These are phyloP conservation scores for Macrophya alboannulata DNA, from an alignment of 2,888 invertebrate genomes.

Conservation along the genomic window DNA sequence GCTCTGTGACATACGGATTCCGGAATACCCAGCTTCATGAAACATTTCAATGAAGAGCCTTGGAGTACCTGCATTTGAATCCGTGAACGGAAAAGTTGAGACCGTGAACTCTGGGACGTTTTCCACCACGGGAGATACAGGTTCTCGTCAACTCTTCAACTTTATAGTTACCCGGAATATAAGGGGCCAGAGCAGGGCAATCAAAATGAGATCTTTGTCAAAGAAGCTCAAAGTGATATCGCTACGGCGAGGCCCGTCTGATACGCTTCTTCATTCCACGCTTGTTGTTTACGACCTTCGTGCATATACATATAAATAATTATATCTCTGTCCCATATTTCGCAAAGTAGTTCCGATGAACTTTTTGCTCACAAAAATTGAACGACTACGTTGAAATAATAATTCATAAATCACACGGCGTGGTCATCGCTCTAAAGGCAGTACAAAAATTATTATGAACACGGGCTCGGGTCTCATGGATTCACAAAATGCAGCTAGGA, in stretches of 20 bases:
- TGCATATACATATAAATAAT: background rate
- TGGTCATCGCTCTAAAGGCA: background rate
- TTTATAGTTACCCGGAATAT: slow-evolving; percentile 12
- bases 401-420: background rate
- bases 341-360: background rate
- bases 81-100: background rate
- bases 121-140: slow-evolving; percentile 5
- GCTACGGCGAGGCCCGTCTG: background rate
- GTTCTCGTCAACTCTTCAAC: slow-evolving; percentile 24
- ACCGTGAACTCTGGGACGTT: background rate
- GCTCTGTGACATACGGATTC: background rate
- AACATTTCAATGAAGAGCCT: background rate
- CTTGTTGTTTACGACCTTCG: background rate
- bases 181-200: background rate
- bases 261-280: background rate
- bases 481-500: background rate
- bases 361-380: background rate
- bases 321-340: background rate
- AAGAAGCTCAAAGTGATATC: slow-evolving; percentile 12
- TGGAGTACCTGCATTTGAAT: slow-evolving; percentile 7
- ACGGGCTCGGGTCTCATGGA: background rate
- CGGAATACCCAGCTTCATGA: background rate
- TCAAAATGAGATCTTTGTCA: slow-evolving; percentile 28
- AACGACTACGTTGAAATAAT: too few relatives aligned
- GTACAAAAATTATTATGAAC: background rate